A percentile compares a stretch with the other conserved stretches of the same genome.
phyloP scores from a whole-genome alignment of 2,797 vertebrate species.

The Naso thynnoides region DNA sequence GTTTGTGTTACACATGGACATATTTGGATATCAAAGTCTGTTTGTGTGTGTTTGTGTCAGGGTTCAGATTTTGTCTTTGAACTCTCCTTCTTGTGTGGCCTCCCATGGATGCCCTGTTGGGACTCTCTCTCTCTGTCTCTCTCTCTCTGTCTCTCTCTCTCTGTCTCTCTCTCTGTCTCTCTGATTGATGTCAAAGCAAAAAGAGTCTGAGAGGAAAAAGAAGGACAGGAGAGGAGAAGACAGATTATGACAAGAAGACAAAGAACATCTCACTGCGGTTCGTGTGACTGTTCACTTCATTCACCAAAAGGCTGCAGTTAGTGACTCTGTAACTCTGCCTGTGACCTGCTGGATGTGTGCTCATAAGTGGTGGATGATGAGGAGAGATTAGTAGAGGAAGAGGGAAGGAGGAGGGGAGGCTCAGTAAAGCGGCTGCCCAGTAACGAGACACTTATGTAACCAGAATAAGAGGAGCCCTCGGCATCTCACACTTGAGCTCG shows the following conservation, averaged over 20 bases:
- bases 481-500: conserved; percentile 55
- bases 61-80: conserved; percentile 74
- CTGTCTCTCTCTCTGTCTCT: conserved; percentile 65
- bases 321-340: conserved; percentile 41
- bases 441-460: conserved; percentile 79
- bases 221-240: conserved; percentile 33
- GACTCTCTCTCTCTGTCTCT: conserved; percentile 58
- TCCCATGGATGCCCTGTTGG: conserved; percentile 66
- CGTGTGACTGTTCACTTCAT: conserved; percentile 39
- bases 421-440: conserved; percentile 45
- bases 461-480: conserved; percentile 65
- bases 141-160: conserved; percentile 55
- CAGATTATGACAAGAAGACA: conserved; percentile 29
- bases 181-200: conserved; percentile 70
- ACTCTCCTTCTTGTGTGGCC: conserved; percentile 78
- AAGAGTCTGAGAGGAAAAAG: conserved; percentile 36
- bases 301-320: conserved; percentile 37
- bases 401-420: conserved; percentile 29
- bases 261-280: conserved; percentile 2
- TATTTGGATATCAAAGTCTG: conserved; percentile 80
- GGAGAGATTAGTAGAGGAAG: conserved; percentile 46
- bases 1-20: conserved; percentile 76
- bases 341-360: conserved; percentile 50
- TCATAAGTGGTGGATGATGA: conserved; percentile 39
- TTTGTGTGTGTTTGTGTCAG: conserved; percentile 72